Percentiles rank a stretch among this genome's conserved stretches.
These are phyloP conservation scores for Ciconia nigra DNA, from an alignment of 2,797 vertebrate species.

Conservation along the genomic window DNA sequence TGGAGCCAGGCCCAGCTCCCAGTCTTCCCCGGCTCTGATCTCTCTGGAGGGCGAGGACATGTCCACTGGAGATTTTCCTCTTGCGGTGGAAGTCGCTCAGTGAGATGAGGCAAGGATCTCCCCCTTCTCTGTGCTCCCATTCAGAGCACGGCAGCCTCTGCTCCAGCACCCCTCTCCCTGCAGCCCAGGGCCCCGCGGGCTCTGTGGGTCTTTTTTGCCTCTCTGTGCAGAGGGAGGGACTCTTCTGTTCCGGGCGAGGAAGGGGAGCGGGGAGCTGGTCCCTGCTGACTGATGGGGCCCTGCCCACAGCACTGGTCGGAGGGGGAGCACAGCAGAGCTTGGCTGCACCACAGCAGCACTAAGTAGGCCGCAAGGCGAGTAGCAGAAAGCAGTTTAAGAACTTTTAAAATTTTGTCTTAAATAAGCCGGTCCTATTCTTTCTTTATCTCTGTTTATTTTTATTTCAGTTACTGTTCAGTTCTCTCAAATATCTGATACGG, in stretches of 20 bases:
- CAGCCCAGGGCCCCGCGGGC: accelerated
- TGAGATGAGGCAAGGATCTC: neutral
- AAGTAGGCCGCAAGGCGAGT: accelerated
- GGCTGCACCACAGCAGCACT: neutral
- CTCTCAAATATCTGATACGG: neutral
- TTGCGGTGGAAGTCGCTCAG: accelerated
- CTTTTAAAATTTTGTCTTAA: neutral
- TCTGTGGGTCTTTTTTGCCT: too few species aligned
- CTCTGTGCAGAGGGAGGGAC: neutral
- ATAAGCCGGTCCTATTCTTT: neutral
- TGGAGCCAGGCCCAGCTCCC: neutral
- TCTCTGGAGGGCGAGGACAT: accelerated
- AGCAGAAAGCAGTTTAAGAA: neutral
- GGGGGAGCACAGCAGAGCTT: neutral
- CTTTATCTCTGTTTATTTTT: neutral
- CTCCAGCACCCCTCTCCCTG: neutral
- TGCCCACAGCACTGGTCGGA: accelerated
- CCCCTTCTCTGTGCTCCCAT: neutral
- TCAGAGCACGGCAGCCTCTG: neutral
- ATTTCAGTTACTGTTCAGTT: neutral
- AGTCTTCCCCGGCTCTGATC: accelerated
- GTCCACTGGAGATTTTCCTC: neutral
- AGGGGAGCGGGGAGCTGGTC: neutral
- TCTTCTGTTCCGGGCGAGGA: accelerated
- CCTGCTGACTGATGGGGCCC: neutral